Evolutionary conservation across 2,888 invertebrate species (phyloP), one percentile per base, ranked within the genome.

Genomic region (Parnassius glacialis): DNA sequence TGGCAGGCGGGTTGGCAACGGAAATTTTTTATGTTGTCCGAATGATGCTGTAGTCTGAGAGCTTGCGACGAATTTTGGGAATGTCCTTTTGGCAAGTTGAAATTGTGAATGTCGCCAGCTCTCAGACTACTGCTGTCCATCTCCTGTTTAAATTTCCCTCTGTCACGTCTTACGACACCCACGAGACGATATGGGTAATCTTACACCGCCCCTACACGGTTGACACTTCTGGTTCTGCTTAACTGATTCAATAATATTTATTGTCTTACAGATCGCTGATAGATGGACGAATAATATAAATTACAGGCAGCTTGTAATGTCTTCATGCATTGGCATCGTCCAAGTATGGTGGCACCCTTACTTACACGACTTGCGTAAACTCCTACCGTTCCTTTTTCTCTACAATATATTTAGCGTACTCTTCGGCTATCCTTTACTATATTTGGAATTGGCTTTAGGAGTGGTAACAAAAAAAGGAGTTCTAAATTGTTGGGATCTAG

Each of bases 291-390:
- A 90, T 75, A 88, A 87, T 70, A 90, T 91, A 65, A 83, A 72
- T 48, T 91, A 91, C 70, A 83, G 86, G 0, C 89, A 90, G 52
- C 76, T 91, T 0, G 84, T 91, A 0, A 67, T 84, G 7, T 88
- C 90, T 0, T 84, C 89, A 0, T 87, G 89, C 68, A 75, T 90
- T 60, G 84, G 91, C 9, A 81, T 90, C 11, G 70, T 83, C 16
- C 91, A 91, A 68, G 66, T 90, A 1, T 90, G 88, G 83, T 90
- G 89, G 87, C 87, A 90, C 52, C 91, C 91, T 0, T 90, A 90
- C 70, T 62, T 88, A 0, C 75, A 85, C 65, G 87, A 89, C 60
- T 68, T 85, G 1, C 63, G 71, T 20, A 80, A 75, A 43, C 71
- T 90, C 1, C 62, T 90, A 0, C 90, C 91, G 0, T 92, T 91